These are phyloP conservation scores for Acanthisitta chloris DNA, from an alignment of 2,113 vertebrate genomes.

Conservation along the genomic window DNA sequence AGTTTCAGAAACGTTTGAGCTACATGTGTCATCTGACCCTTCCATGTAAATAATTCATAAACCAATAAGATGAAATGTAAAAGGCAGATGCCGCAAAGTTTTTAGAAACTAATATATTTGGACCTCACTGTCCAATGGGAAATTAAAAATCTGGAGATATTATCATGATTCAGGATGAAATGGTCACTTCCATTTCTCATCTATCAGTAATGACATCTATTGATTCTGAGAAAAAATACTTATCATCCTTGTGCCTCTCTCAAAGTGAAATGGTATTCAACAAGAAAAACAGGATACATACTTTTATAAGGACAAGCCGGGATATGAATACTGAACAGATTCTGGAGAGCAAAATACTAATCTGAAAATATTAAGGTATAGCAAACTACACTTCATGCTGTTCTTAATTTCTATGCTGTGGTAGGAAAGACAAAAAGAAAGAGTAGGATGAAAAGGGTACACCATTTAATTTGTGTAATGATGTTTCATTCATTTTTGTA, in stretches of 20 bases:
- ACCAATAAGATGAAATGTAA: not conserved
- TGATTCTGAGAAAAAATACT: no score
- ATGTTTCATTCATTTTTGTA: not conserved
- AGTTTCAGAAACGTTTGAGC: not conserved
- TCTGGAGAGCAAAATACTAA: not conserved
- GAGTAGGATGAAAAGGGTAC: not conserved
- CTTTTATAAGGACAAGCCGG: not conserved
- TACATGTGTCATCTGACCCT: rapidly evolving
- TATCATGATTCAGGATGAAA: not conserved
- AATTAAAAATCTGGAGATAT: not conserved
- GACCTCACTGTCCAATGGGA: not conserved
- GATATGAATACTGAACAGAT: not conserved
- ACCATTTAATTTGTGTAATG: not conserved
- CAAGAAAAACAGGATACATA: not conserved
- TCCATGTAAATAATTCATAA: not conserved
- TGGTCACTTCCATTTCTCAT: not conserved
- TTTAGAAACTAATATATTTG: not conserved
- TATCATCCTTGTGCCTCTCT: not conserved
- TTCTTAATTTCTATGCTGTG: not conserved
- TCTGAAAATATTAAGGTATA: not conserved
- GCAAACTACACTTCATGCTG: not conserved
- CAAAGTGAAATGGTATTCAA: not conserved
- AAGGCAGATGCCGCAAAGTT: not conserved
- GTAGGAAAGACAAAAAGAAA: not conserved
- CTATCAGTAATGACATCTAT: no score